These are phyloP conservation scores for Sinohyriopsis cumingii DNA, from an alignment of 2,888 invertebrate species.

Conservation along the genomic window DNA sequence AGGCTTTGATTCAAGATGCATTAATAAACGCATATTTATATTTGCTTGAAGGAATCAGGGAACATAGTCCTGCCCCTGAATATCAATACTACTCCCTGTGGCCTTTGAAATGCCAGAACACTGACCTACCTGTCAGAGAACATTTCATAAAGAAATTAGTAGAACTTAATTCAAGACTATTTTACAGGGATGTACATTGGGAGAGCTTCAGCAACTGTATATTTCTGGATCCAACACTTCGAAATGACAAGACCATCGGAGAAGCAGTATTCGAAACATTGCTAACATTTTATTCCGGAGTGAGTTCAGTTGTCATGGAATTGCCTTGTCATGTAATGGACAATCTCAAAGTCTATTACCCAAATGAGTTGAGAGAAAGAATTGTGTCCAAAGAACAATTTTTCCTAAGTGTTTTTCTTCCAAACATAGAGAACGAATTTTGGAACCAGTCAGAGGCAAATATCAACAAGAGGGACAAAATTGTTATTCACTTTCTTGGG, in stretches of 20 bases:
- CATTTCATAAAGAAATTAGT: constrained; percentile 12
- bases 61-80: background rate
- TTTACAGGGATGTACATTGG: constrained; percentile 3
- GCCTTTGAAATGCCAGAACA: constrained; percentile 6
- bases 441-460: background rate
- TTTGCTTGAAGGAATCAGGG: constrained; percentile 11
- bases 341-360: background rate
- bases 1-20: constrained; percentile 17
- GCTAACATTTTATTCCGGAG: constrained; percentile 3
- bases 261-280: constrained; percentile 7
- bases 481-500: no score
- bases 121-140: background rate
- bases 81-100: constrained; percentile 11
- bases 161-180: constrained; percentile 2
- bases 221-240: constrained; percentile 14
- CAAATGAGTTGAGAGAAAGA: constrained; percentile 4
- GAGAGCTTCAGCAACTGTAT: constrained; percentile 3
- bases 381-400: constrained; percentile 14
- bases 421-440: constrained; percentile 10
- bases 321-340: background rate
- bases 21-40: constrained; percentile 17
- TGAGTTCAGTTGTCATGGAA: background rate
- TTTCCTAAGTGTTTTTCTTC: constrained; percentile 13
- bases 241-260: constrained; percentile 7
- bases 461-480: background rate